These are phyloP conservation scores for Pemphredon lugubris DNA, from an alignment of 2,888 invertebrate species.

Conservation along the genomic window DNA sequence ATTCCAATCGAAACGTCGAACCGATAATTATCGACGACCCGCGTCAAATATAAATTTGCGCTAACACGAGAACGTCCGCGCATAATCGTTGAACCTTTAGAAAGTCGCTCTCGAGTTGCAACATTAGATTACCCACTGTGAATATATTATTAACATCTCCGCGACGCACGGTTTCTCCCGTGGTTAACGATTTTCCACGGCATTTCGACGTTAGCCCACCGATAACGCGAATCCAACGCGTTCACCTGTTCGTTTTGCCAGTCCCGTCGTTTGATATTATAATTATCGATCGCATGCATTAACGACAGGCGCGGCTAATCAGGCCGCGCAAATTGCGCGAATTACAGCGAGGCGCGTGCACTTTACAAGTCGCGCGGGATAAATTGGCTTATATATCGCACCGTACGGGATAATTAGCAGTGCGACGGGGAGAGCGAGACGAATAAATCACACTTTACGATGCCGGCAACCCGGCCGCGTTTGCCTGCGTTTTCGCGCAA, in stretches of 20 bases:
- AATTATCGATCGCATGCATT: constrained; percentile 49
- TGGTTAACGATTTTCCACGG: constrained; percentile 12
- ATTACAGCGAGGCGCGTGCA: constrained; percentile 44
- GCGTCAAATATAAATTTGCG: too few relatives aligned
- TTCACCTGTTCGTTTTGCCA: constrained; percentile 40
- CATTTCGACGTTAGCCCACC: constrained; percentile 21
- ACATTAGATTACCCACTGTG: too few relatives aligned
- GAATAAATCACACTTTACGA: constrained; percentile 77
- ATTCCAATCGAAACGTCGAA: too few relatives aligned
- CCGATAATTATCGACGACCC: too few relatives aligned
- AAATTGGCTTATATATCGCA: constrained; percentile 67
- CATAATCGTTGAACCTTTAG: too few relatives aligned
- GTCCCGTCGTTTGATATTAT: constrained; percentile 31
- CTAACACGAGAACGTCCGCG: too few relatives aligned
- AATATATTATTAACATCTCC: too few relatives aligned
- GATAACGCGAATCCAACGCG: constrained; percentile 6
- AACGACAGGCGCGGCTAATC: constrained; percentile 59
- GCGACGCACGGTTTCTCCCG: too few relatives aligned
- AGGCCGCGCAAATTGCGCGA: constrained; percentile 59
- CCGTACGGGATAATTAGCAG: constrained; percentile 52
- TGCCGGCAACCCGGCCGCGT: constrained; percentile 45
- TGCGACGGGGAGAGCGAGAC: constrained; percentile 54
- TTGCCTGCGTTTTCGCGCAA: constrained; percentile 28
- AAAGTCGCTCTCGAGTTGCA: too few relatives aligned
- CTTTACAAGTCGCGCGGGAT: constrained; percentile 55